Percentiles rank a stretch among this genome's conserved stretches.
Conservation (phyloP, 1,140 invertebrate species). For the Macrobrachium rosenbergii region DNA sequence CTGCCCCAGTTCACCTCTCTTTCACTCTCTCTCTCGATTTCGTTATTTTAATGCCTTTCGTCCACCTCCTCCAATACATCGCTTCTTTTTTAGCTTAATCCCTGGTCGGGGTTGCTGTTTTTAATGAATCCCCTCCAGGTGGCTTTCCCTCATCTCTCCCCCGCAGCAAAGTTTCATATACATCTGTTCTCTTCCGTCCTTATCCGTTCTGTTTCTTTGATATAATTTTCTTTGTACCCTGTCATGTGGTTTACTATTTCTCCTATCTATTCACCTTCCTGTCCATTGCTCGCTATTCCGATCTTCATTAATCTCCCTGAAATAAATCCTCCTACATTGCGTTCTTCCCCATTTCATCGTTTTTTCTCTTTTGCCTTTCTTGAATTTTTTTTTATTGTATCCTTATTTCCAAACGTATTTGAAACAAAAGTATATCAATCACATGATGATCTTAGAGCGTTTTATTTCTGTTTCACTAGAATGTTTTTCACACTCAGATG, state of each 20-base stretch:
- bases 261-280: background rate
- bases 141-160: background rate
- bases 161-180: background rate
- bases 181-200: background rate
- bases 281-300: background rate
- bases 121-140: background rate
- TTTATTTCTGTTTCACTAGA: background rate
- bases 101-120: background rate
- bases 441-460: background rate
- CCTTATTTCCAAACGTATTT: too few relatives aligned
- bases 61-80: background rate
- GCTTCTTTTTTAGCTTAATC: background rate
- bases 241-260: background rate
- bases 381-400: too few relatives aligned
- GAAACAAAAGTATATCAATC: too few relatives aligned
- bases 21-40: constrained; percentile 7
- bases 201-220: background rate
- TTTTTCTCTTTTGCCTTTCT: background rate
- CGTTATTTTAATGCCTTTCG: background rate
- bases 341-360: background rate
- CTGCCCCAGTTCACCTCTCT: background rate
- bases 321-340: too few relatives aligned
- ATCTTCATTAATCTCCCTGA: too few relatives aligned
- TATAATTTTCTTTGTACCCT: background rate
- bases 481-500: background rate